Evolutionary conservation across 2,888 invertebrate species (phyloP).

Genomic region (Tinea trinotella): DNA sequence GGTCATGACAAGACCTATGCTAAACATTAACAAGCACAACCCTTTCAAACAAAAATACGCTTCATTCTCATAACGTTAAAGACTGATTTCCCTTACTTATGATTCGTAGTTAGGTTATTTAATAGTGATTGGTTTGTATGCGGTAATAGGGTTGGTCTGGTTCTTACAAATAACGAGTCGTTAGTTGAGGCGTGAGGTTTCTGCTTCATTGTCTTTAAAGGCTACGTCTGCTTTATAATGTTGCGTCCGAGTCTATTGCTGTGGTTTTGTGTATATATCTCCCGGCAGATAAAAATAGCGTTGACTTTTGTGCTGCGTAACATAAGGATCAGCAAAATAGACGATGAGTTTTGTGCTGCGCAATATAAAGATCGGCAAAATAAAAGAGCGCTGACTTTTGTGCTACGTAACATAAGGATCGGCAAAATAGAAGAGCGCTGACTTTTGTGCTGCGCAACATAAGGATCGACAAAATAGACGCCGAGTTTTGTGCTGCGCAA

Average conservation of each 20-base stretch:
- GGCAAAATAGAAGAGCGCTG: too few species aligned
- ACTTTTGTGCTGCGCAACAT: too few species aligned
- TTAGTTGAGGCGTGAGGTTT: slow-evolving; percentile 21
- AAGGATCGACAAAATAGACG: too few species aligned
- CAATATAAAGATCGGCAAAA: too few species aligned
- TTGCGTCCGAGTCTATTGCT: neutral
- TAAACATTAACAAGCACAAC: neutral
- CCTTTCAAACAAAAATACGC: neutral
- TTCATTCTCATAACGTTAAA: neutral
- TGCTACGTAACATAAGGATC: too few species aligned
- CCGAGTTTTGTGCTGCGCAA: too few species aligned
- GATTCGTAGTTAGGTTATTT: slow-evolving; percentile 23
- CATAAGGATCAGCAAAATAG: too few species aligned
- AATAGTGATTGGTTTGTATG: slow-evolving; percentile 15
- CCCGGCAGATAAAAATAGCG: too few species aligned
- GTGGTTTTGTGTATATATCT: too few species aligned
- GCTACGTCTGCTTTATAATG: slow-evolving; percentile 7
- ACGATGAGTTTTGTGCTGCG: too few species aligned
- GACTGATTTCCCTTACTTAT: neutral
- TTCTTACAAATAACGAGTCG: slow-evolving; percentile 35
- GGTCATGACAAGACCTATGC: neutral
- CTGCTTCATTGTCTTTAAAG: slow-evolving; percentile 11
- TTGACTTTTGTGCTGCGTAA: too few species aligned
- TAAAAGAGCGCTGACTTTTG: too few species aligned
- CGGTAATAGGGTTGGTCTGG: slow-evolving; percentile 31